Evolutionary conservation across 1,140 invertebrate genomes (phyloP).

Genomic region (Heliconius melpomene): DNA sequence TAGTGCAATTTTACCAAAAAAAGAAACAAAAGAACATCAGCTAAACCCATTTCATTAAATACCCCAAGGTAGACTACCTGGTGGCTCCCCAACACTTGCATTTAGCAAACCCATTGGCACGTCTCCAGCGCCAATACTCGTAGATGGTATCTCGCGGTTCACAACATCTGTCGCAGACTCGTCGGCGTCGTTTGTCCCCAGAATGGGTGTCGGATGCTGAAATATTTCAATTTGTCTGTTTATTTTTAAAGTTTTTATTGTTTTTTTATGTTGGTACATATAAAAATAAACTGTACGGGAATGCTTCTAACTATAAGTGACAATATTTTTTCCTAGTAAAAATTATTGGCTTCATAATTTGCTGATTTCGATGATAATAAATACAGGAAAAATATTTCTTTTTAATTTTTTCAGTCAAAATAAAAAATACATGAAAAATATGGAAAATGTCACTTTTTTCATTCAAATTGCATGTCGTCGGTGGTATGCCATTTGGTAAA

Average conservation of each 20-base stretch:
- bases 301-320: too few relatives aligned
- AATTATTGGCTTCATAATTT: too few relatives aligned
- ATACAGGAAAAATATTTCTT: too few relatives aligned
- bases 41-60: not conserved
- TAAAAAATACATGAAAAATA: too few relatives aligned
- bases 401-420: too few relatives aligned
- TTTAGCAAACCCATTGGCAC: constrained; percentile 41
- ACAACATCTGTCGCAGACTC: constrained; percentile 35
- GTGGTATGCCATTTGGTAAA: too few relatives aligned
- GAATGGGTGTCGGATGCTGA: constrained; percentile 20
- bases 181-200: constrained; percentile 37
- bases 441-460: too few relatives aligned
- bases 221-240: not conserved
- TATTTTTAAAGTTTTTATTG: not conserved
- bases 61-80: constrained; percentile 15
- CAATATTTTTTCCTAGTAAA: too few relatives aligned
- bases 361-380: too few relatives aligned
- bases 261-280: not conserved
- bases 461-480: too few relatives aligned
- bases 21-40: not conserved
- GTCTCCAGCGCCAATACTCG: constrained; percentile 29
- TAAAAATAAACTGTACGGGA: too few relatives aligned
- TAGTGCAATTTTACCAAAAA: too few relatives aligned
- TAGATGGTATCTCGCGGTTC: constrained; percentile 31
- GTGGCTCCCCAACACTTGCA: constrained; percentile 20